Conservation (phyloP, 2,113 vertebrate species). For the Stigmatopora argus region DNA sequence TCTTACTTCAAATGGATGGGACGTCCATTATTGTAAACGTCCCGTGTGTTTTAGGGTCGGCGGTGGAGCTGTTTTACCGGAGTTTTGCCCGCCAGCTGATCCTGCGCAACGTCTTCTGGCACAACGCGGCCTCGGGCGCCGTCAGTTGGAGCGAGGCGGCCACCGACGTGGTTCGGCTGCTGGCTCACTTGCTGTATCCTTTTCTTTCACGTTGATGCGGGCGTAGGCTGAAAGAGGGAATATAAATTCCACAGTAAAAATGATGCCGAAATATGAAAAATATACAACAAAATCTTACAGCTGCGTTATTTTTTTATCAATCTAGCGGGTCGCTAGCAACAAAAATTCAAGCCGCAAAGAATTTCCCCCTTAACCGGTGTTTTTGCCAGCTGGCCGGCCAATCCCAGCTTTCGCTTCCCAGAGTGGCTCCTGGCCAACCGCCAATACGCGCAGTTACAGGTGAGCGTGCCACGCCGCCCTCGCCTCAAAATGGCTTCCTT, state of each 20-base stretch:
- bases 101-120: constrained; percentile 77
- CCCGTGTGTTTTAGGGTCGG: constrained; percentile 70
- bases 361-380: constrained; percentile 56
- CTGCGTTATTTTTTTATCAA: too few species aligned
- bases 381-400: constrained; percentile 84
- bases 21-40: too few species aligned
- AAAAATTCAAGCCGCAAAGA: too few species aligned
- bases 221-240: too few species aligned
- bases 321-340: too few species aligned
- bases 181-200: constrained; percentile 93
- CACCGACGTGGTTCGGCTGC: constrained; percentile 74
- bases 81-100: constrained; percentile 80
- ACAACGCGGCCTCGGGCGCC: constrained; percentile 52
- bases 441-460: constrained; percentile 91
- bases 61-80: constrained; percentile 92
- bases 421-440: constrained; percentile 93
- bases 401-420: constrained; percentile 84
- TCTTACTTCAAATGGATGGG: too few species aligned
- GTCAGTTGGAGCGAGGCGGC: constrained; percentile 83
- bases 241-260: too few species aligned
- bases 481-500: not conserved
- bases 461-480: constrained; percentile 43
- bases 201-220: too few species aligned
- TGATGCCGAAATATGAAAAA: too few species aligned
- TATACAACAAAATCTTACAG: too few species aligned